Evolutionary conservation across 2,113 vertebrate genomes (phyloP).

Genomic region (Cavia porcellus): DNA sequence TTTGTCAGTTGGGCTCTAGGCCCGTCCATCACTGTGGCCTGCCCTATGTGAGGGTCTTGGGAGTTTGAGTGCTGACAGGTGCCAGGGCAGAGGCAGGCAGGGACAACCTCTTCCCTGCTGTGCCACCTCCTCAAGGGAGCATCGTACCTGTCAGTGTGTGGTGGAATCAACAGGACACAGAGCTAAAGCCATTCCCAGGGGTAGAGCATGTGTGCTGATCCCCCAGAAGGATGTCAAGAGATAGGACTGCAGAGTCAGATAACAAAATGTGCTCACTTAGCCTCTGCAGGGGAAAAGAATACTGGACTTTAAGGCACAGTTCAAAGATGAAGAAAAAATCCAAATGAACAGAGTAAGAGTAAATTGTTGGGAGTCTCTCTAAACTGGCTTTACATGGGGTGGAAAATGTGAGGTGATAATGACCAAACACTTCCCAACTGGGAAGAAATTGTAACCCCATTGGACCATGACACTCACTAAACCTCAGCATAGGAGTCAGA

Average conservation of each 20-base stretch:
- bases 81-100: background rate
- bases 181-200: background rate
- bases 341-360: background rate
- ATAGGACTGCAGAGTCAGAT: background rate
- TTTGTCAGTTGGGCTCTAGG: background rate
- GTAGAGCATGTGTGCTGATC: background rate
- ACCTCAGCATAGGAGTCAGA: background rate
- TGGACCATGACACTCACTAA: background rate
- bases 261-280: background rate
- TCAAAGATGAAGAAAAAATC: slow-evolving; percentile 9
- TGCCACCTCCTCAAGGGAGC: background rate
- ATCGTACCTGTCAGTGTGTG: background rate
- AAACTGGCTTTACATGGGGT: background rate
- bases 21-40: background rate
- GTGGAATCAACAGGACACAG: background rate
- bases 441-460: background rate
- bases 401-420: background rate
- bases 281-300: background rate
- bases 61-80: accelerated
- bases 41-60: background rate
- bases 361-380: background rate
- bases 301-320: background rate
- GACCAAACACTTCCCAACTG: background rate
- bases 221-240: background rate
- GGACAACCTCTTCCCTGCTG: background rate